Base-by-base conservation (phyloP, 2,797 vertebrate species). In the Crax fasciolata region DNA sequence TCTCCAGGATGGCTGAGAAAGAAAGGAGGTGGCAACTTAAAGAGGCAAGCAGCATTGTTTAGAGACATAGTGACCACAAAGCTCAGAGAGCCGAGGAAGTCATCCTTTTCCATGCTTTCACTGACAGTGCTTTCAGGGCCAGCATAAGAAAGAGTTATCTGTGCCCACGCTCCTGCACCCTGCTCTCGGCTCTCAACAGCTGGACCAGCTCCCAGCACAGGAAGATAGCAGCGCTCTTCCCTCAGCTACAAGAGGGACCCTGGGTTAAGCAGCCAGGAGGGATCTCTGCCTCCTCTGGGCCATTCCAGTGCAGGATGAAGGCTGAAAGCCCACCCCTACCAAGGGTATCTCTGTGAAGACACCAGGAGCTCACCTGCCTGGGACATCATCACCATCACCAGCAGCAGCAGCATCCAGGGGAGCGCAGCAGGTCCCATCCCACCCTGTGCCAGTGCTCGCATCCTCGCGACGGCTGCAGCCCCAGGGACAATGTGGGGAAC, bases 1-100 rank as follows among this genome's bases (percentile, higher is more conserved):
- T 41, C 67, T 98, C 98, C 95, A 98, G 96, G 57, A 98, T 90
- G 87, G 97, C 98, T 98, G 89, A 39, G 43, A 25, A 52, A 76
- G 84, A 95, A 24, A 92, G 57, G 95, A 77, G 55, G 68, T 2
- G 16, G 81, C 11, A 11, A 4, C 59, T 87, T 8, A 39, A 17
- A 43, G 48, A 54, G 14, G 18, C 16, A 25, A 14, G 8, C 21
- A 9, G 46, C 0, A 0, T 13, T 11, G 11, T 12, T 23, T 0
- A 48, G 9, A 35, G 65, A 41, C 0, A 18, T 17, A 25, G 27
- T 17, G 11, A 1, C 25, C 24, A 52, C 1, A 0, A 10, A 13
- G 2, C 38, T 41, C 13, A 1, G 4, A 16, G 8, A 32, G 11
- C 23, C 27, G 9, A 41, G 30, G 27, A 17, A 76, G 27, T 4